phyloP scores from a whole-genome alignment of 2,797 vertebrate genomes.

The Cetoscarus ocellatus region DNA sequence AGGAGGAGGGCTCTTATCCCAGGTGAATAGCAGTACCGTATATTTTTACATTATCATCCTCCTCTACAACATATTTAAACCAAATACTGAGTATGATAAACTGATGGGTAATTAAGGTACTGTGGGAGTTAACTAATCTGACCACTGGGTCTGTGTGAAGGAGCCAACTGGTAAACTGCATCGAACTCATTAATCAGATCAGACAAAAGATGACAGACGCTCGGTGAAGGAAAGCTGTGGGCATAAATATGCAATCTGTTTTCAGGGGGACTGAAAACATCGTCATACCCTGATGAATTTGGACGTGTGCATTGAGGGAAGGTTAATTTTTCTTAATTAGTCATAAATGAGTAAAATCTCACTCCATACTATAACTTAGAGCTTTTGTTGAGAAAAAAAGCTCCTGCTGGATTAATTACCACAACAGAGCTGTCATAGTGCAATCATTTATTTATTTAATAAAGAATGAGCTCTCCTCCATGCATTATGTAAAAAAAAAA shows the following conservation, averaged over 20 bases:
- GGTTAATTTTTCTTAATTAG: constrained; percentile 17
- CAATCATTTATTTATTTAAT: background rate
- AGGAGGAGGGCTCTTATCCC: background rate
- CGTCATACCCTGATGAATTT: constrained; percentile 11
- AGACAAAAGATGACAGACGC: constrained; percentile 20
- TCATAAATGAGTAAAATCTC: background rate
- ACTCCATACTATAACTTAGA: background rate
- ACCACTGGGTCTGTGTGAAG: constrained; percentile 11
- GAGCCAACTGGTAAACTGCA: constrained; percentile 33
- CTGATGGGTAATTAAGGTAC: background rate
- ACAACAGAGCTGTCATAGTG: background rate
- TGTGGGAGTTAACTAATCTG: background rate
- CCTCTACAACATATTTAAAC: background rate
- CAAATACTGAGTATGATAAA: background rate
- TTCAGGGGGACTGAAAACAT: constrained; percentile 30
- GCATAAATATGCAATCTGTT: constrained; percentile 35
- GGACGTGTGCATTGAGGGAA: constrained; percentile 12
- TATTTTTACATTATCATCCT: constrained; percentile 3
- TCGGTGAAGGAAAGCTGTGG: background rate
- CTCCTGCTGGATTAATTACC: constrained; percentile 7
- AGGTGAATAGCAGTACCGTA: background rate
- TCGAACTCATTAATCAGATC: constrained; percentile 38
- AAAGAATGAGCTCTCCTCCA: background rate
- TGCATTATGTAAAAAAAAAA: background rate
- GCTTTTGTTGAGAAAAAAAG: constrained; percentile 2